A percentile compares a stretch with the other conserved stretches of the same genome.
Conservation (phyloP, 2,113 vertebrate genomes). For the Epinephelus fuscoguttatus region DNA sequence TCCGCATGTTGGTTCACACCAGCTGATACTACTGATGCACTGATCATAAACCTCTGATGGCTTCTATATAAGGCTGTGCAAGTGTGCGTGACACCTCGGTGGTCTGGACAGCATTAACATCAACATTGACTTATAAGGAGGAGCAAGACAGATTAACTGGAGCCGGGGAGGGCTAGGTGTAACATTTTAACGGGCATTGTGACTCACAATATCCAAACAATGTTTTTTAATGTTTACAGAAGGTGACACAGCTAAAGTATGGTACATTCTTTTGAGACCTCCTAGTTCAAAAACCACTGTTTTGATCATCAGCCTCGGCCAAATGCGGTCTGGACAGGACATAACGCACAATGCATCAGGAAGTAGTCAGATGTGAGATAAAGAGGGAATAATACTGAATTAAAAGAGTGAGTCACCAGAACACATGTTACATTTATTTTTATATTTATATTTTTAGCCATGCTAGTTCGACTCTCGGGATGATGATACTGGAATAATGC, state of each 20-base stretch:
- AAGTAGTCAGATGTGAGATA: slow-evolving; percentile 52
- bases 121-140: slow-evolving; percentile 87
- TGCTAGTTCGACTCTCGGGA: background rate
- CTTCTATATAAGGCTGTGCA: slow-evolving; percentile 80
- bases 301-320: slow-evolving; percentile 21
- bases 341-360: slow-evolving; percentile 66
- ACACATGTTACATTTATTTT: background rate
- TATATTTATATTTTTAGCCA: background rate
- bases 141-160: slow-evolving; percentile 57
- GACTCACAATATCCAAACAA: slow-evolving; percentile 67
- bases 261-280: slow-evolving; percentile 57
- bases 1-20: slow-evolving; percentile 42
- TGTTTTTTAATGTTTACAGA: slow-evolving; percentile 67
- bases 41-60: slow-evolving; percentile 57
- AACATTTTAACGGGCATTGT: slow-evolving; percentile 56
- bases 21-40: slow-evolving; percentile 57
- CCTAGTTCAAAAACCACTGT: slow-evolving; percentile 1
- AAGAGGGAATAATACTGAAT: slow-evolving; percentile 1
- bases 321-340: slow-evolving; percentile 63
- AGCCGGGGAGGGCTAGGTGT: slow-evolving; percentile 25
- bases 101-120: slow-evolving; percentile 74
- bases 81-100: slow-evolving; percentile 64
- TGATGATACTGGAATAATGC: background rate
- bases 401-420: slow-evolving; percentile 8
- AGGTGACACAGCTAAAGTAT: slow-evolving; percentile 48